Conservation (phyloP, 2,888 invertebrate genomes). For the Leptopilina syphax region DNA sequence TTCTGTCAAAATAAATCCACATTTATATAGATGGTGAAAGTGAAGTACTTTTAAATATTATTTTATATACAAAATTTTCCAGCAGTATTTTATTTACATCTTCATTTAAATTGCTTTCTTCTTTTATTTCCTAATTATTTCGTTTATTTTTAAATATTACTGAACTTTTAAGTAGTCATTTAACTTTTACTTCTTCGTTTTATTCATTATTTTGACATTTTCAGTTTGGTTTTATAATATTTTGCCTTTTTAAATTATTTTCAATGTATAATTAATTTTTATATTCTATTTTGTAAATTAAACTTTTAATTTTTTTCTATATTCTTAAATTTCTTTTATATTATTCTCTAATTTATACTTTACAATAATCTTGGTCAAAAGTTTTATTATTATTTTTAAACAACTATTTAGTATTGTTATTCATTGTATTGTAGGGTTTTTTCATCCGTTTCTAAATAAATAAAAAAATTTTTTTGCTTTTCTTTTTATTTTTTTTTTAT, state of each 20-base stretch:
- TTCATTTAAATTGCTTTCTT: neutral
- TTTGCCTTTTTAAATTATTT: neutral
- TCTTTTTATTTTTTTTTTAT: no score
- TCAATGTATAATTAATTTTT: no score
- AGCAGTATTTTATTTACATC: neutral
- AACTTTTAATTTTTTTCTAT: no score
- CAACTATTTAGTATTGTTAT: no score
- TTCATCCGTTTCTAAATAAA: no score
- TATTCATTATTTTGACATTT: neutral
- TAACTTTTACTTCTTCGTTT: neutral
- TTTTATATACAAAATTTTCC: slow-evolving; percentile 4
- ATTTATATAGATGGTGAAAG: slow-evolving; percentile 19
- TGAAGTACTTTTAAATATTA: slow-evolving; percentile 10
- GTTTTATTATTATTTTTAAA: no score
- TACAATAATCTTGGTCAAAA: no score
- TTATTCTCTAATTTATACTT: no score
- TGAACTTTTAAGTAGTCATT: neutral
- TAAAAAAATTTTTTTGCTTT: no score
- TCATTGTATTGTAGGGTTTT: no score
- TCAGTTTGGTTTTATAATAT: neutral
- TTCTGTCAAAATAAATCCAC: slow-evolving; percentile 24
- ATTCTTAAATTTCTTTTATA: no score
- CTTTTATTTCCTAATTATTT: neutral
- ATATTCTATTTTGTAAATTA: no score
- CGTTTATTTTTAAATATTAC: neutral